phyloP scores from a whole-genome alignment of 2,113 vertebrate species.

The Talpa occidentalis region DNA sequence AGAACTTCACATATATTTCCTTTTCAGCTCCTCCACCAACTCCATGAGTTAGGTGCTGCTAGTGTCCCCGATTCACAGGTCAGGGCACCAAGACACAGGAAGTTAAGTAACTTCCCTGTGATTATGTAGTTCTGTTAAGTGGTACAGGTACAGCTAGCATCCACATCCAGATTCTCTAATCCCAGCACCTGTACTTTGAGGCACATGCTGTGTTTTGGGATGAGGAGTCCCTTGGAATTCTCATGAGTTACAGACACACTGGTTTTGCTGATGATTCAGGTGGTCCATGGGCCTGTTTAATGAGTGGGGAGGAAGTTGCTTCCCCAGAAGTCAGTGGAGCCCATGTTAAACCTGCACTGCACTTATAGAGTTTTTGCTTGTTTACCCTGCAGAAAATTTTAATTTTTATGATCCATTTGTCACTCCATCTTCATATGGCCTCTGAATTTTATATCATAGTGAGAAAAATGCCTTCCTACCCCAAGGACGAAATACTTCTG shows the following conservation, averaged over 20 bases:
- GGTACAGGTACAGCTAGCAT: no score
- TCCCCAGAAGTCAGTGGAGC: not conserved
- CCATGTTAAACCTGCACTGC: not conserved
- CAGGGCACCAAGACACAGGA: not conserved
- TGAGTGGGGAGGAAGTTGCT: not conserved
- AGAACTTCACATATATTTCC: not conserved
- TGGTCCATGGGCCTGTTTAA: not conserved
- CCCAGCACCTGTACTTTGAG: not conserved
- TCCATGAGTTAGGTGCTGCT: not conserved
- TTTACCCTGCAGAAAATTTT: not conserved
- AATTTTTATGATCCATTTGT: not conserved
- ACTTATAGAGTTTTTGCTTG: not conserved
- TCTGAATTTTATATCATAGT: not conserved
- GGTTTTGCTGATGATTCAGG: not conserved
- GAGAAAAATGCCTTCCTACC: not conserved
- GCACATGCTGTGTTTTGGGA: not conserved
- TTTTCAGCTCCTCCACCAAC: not conserved
- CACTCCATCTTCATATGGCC: not conserved
- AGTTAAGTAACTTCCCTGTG: not conserved
- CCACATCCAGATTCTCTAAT: not conserved
- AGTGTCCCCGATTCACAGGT: not conserved
- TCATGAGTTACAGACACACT: not conserved
- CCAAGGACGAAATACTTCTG: not conserved
- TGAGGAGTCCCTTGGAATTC: conserved; percentile 1
- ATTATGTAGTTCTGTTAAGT: not conserved